Percentiles rank a stretch among this genome's conserved stretches.
phyloP scores from a whole-genome alignment of 2,797 vertebrate genomes.

The Eospalax fontanierii region DNA sequence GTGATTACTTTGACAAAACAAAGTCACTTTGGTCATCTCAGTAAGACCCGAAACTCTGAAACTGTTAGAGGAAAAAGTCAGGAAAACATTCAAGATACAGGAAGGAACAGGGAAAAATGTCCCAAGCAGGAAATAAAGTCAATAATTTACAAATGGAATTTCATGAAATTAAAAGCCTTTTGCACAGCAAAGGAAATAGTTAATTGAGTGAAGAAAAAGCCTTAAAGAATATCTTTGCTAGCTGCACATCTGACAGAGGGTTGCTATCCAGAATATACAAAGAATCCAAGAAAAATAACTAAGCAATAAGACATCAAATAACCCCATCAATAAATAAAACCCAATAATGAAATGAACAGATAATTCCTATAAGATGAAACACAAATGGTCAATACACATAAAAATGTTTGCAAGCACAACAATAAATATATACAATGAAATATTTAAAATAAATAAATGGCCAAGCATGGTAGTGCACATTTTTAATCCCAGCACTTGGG shows the following conservation, averaged over 20 bases:
- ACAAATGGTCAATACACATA: background rate
- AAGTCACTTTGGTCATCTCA: no score
- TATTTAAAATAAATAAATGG: background rate
- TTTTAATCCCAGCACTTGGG: no score
- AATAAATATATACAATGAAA: background rate
- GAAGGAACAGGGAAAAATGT: background rate
- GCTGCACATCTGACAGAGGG: background rate
- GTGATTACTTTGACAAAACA: no score
- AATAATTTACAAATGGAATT: background rate
- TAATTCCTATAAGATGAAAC: background rate
- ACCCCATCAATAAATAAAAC: background rate
- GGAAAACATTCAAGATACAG: background rate
- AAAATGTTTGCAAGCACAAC: background rate
- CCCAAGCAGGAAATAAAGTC: background rate
- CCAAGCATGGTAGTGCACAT: no score
- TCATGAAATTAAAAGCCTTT: background rate
- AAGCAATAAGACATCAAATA: background rate
- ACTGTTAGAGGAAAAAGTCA: background rate
- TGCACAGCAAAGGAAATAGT: background rate
- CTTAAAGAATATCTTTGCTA: background rate
- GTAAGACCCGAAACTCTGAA: background rate
- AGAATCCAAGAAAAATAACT: background rate
- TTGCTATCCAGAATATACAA: background rate
- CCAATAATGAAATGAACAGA: background rate
- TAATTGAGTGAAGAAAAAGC: background rate